Percentiles rank a stretch among this genome's conserved stretches.
phyloP scores from a whole-genome alignment of 2,888 invertebrate genomes.

The Phlogophora meticulosa region DNA sequence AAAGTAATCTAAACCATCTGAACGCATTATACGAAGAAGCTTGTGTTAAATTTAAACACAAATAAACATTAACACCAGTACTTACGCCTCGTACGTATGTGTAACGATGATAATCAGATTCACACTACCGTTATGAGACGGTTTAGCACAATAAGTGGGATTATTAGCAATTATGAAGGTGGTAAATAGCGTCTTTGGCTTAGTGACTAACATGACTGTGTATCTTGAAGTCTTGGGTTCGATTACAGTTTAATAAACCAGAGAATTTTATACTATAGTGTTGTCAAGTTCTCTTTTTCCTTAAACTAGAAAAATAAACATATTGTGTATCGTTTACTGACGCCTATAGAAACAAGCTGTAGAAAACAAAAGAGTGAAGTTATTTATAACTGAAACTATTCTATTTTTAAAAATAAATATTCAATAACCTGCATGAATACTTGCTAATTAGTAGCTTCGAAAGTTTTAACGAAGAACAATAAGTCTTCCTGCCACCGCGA shows the following conservation, averaged over 20 bases:
- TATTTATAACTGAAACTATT: neutral
- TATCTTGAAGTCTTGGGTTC: neutral
- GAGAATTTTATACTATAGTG: neutral
- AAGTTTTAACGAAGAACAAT: constrained; percentile 47
- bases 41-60: constrained; percentile 46
- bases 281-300: too few relatives aligned
- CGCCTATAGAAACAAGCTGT: neutral
- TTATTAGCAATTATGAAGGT: constrained; percentile 35
- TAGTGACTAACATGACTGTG: neutral
- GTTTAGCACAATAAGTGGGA: constrained; percentile 38
- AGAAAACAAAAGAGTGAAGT: neutral
- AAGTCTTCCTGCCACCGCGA: constrained; percentile 35
- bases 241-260: neutral
- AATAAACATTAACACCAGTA: constrained; percentile 44
- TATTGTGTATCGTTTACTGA: neutral
- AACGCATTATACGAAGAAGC: constrained; percentile 35
- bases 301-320: too few relatives aligned
- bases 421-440: neutral
- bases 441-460: constrained; percentile 36
- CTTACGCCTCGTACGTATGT: constrained; percentile 4
- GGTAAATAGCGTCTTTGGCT: constrained; percentile 16
- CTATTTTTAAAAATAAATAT: constrained; percentile 10
- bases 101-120: constrained; percentile 51
- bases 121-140: constrained; percentile 30
- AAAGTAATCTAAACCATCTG: constrained; percentile 41